Percentiles rank a stretch among this genome's conserved stretches.
These are phyloP conservation scores for Eospalax fontanierii DNA, from an alignment of 2,797 vertebrate species.

Conservation along the genomic window DNA sequence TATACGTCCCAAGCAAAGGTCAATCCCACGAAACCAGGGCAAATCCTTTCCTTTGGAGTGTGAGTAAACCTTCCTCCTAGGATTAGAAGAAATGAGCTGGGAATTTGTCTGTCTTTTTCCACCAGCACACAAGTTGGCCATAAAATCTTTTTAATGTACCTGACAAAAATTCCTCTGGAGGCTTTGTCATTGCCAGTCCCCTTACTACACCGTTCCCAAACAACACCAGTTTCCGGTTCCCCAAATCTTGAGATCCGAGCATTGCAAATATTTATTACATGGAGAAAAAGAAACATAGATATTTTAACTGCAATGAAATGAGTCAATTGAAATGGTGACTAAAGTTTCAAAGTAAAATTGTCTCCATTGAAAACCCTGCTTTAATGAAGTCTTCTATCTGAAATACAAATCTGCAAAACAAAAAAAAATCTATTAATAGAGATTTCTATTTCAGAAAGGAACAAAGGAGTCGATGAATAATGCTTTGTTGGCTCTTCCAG, in stretches of 20 bases:
- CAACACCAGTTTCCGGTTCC: neutral
- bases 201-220: neutral
- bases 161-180: neutral
- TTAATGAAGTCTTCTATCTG: constrained; percentile 44
- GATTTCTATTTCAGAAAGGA: constrained; percentile 67
- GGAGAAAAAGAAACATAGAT: neutral
- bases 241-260: constrained; percentile 42
- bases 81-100: constrained; percentile 49
- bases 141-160: neutral
- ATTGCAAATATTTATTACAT: constrained; percentile 25
- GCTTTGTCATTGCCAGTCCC: neutral
- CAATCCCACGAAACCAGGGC: constrained; percentile 44
- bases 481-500: neutral
- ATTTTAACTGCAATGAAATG: neutral
- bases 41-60: constrained; percentile 51
- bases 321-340: constrained; percentile 20
- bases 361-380: neutral
- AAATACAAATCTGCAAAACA: constrained; percentile 59
- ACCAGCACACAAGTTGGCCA: neutral
- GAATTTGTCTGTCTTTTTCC: constrained; percentile 47
- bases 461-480: neutral
- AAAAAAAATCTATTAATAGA: neutral
- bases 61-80: constrained; percentile 23
- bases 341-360: constrained; percentile 50
- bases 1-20: neutral